Conservation (phyloP, 2,113 vertebrate species). For the Albula goreensis region DNA sequence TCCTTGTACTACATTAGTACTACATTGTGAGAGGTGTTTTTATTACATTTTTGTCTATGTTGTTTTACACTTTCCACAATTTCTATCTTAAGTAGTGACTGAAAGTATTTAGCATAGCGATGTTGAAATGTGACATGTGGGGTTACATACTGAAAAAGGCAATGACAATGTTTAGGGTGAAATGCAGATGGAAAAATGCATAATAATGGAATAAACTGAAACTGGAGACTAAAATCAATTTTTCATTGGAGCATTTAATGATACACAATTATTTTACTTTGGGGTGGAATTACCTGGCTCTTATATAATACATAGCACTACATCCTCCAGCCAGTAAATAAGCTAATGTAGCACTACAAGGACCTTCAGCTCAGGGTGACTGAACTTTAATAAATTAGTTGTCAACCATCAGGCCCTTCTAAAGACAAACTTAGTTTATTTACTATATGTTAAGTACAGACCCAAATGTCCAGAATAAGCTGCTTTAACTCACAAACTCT, state of each 20-base stretch:
- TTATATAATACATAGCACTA: neutral
- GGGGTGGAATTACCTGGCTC: neutral
- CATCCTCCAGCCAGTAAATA: neutral
- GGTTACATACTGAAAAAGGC: neutral
- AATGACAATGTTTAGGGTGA: neutral
- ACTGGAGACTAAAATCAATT: too few relatives aligned
- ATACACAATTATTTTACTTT: neutral
- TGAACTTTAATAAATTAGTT: neutral
- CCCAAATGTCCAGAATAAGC: neutral
- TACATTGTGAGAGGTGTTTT: neutral
- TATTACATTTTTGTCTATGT: neutral
- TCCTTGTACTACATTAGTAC: neutral
- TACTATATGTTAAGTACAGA: neutral
- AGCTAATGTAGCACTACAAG: neutral
- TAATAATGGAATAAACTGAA: too few relatives aligned
- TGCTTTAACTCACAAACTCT: slow-evolving; percentile 7
- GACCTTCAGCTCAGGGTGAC: neutral
- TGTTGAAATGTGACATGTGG: neutral
- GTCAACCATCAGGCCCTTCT: neutral
- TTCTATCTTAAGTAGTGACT: neutral
- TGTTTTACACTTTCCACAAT: neutral
- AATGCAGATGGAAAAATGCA: neutral
- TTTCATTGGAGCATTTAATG: too few relatives aligned
- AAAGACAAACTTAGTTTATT: neutral
- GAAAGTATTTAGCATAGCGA: neutral